Evolutionary conservation across 2,888 invertebrate genomes (phyloP), one percentile per base, ranked within the genome.

Genomic region (Dimorphilus gyrociliatus): DNA sequence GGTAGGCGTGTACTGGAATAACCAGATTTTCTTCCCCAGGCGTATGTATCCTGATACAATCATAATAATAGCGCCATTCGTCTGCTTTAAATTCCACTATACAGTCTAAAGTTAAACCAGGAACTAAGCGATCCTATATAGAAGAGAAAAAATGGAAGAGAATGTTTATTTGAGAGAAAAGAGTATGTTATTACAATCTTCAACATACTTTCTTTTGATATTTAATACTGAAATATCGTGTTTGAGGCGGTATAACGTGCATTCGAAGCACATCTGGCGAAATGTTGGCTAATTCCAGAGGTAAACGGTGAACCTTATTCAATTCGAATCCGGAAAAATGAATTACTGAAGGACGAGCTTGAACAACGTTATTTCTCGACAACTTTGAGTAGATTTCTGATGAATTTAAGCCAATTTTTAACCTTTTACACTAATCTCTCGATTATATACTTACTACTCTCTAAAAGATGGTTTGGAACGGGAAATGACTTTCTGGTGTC

Each of bases 31-130:
- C 57, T 27, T 60, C 59, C 18, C 54, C 57, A 58, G 57, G 33
- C 30, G 52, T 52, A 37, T 58, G 53, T 16, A 61, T 53, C 27
- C 57, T 40, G 25, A 61, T 50, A 29, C 58, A 54, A 35, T 61
- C 61, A 45, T 60, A 59, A 37, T 57, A 61, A 34, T 61, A 61
- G 25, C 58, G 32, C 51, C 55, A 59, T 39, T 60, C 58, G 37
- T 55, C 53, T 4, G 60, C 55, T 10, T 36, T 47, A 33, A 61
- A 61, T 32, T 57, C 58, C n/a, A 61, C 40, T 15, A 41, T 44
- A 41, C 60, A 58, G 8, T 54, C 53, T 13, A 60, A 30, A 4
- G 54, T 50, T 32, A 56, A 39, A 4, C 61, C 61, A 16, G 61
- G 53, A 7, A 58, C 58, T 32, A 61, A 38, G 21, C 54, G 40